phyloP scores from a whole-genome alignment of 2,797 vertebrate species.

The Arctocebus calabarensis region DNA sequence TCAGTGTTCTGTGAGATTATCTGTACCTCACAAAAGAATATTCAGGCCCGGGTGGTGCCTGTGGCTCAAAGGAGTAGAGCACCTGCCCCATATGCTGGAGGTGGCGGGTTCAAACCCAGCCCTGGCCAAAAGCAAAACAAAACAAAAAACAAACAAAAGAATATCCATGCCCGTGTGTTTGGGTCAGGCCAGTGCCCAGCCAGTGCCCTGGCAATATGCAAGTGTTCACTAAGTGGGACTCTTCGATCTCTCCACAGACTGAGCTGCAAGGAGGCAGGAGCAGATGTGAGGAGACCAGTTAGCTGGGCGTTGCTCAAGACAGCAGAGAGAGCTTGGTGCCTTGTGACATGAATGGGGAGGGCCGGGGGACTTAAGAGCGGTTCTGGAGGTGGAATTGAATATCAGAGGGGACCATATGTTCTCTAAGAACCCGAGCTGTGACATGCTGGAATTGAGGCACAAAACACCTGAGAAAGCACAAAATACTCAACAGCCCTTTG shows the following conservation, averaged over 20 bases:
- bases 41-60: background rate
- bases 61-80: too few species aligned
- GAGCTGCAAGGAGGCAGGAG: background rate
- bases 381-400: background rate
- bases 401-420: background rate
- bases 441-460: background rate
- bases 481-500: background rate
- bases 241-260: background rate
- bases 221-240: background rate
- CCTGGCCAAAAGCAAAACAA: too few species aligned
- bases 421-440: background rate
- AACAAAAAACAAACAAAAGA: background rate
- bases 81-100: too few species aligned
- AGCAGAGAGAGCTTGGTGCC: background rate
- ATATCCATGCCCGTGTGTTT: background rate
- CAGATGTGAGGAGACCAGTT: background rate
- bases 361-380: background rate
- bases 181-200: background rate
- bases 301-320: background rate
- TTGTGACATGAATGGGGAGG: background rate
- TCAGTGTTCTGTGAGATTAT: background rate
- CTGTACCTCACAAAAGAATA: background rate
- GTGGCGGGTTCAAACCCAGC: too few species aligned
- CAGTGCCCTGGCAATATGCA: too few species aligned
- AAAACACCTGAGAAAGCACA: slow-evolving; percentile 1